Percentiles rank a stretch among this genome's conserved stretches.
phyloP scores from a whole-genome alignment of 2,797 vertebrate species.

The Denticeps clupeoides region DNA sequence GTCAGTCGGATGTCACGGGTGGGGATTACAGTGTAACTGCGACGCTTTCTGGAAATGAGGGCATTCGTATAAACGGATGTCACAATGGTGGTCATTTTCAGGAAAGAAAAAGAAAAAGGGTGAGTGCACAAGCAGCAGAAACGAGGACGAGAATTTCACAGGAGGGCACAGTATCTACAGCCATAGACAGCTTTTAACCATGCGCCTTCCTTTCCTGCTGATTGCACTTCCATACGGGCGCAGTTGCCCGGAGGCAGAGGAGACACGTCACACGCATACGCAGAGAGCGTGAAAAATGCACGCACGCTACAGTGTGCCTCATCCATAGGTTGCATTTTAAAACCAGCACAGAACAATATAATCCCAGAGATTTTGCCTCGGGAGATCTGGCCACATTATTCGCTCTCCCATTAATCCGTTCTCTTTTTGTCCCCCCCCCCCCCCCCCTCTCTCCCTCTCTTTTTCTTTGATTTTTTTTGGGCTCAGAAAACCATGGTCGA shows the following conservation, averaged over 20 bases:
- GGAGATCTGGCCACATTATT: constrained; percentile 27
- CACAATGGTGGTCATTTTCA: too few species aligned
- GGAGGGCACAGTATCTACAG: too few species aligned
- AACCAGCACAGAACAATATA: constrained; percentile 30
- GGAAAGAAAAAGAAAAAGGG: too few species aligned
- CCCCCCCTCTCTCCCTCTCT: background rate
- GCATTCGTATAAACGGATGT: too few species aligned
- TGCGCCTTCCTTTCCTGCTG: background rate
- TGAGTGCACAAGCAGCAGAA: too few species aligned
- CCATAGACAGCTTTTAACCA: too few species aligned
- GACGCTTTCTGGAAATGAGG: too few species aligned
- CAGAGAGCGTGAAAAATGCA: constrained; percentile 46
- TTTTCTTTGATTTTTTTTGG: background rate
- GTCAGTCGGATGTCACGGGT: too few species aligned
- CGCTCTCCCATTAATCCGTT: constrained; percentile 18
- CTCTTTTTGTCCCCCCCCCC: constrained; percentile 4
- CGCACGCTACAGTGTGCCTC: constrained; percentile 25
- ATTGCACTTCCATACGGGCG: constrained; percentile 2
- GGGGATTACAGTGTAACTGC: too few species aligned
- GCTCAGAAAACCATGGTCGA: constrained; percentile 60
- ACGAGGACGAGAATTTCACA: too few species aligned
- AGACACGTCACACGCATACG: constrained; percentile 45
- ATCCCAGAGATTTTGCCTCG: constrained; percentile 34
- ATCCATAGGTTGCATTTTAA: constrained; percentile 36
- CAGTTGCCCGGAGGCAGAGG: constrained; percentile 41